These are phyloP conservation scores for Microtus montanus DNA, from an alignment of 2,113 vertebrate species.

Conservation along the genomic window DNA sequence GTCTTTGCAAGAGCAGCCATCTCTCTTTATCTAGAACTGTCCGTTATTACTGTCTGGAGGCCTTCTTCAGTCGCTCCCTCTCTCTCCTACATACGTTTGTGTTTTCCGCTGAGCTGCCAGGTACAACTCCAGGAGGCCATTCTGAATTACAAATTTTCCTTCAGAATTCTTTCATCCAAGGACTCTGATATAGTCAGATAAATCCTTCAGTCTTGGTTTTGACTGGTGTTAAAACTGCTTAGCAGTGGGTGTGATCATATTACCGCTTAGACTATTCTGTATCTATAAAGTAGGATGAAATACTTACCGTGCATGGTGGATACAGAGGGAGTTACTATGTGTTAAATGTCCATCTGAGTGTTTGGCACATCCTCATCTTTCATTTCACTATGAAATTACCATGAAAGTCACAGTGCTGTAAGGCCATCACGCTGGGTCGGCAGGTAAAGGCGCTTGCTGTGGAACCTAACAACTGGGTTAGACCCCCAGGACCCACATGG, in stretches of 20 bases:
- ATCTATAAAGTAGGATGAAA: slow-evolving; percentile 20
- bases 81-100: not conserved
- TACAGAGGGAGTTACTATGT: slow-evolving; percentile 7
- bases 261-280: slow-evolving; percentile 12
- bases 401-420: not conserved
- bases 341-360: slow-evolving; percentile 3
- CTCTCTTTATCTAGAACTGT: not conserved
- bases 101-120: not conserved
- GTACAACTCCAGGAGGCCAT: not conserved
- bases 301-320: not conserved
- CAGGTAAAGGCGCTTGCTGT: not conserved
- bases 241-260: not conserved
- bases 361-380: not conserved
- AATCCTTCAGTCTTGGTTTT: slow-evolving; percentile 13
- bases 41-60: not conserved
- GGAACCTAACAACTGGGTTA: not conserved
- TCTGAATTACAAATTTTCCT: slow-evolving; percentile 4
- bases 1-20: slow-evolving; percentile 8
- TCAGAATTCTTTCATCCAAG: not conserved
- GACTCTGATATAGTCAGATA: not conserved
- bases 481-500: not conserved
- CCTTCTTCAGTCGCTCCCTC: not conserved
- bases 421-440: not conserved
- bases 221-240: slow-evolving; percentile 42
- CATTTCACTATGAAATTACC: not conserved